These are phyloP conservation scores for Etheostoma perlongum DNA, from an alignment of 2,797 vertebrate genomes.

Conservation along the genomic window DNA sequence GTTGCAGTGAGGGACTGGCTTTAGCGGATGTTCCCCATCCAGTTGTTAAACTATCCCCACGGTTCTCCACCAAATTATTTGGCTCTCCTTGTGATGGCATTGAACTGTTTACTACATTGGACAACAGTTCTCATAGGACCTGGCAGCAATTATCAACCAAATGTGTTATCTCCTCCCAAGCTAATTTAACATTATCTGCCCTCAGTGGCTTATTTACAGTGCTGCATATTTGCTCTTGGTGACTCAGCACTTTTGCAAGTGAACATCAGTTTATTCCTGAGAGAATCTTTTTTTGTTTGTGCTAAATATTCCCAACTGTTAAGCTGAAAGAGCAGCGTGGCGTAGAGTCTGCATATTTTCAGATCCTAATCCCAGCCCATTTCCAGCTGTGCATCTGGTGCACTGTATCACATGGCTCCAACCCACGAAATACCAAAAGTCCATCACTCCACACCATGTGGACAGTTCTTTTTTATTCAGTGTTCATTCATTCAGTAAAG, in stretches of 20 bases:
- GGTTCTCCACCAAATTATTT: conserved; percentile 62
- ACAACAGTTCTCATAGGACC: conserved; percentile 61
- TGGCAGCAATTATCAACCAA: conserved; percentile 62
- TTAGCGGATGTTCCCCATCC: conserved; percentile 46
- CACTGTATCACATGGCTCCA: conserved; percentile 44
- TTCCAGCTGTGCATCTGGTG: conserved; percentile 53
- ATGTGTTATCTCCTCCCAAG: conserved; percentile 61
- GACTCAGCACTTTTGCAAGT: conserved; percentile 52
- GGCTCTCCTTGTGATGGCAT: conserved; percentile 66
- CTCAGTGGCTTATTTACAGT: conserved; percentile 62
- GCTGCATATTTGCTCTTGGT: conserved; percentile 38
- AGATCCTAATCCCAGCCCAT: conserved; percentile 40
- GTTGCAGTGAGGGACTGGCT: conserved; percentile 35
- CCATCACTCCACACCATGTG: conserved; percentile 43
- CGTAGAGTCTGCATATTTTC: conserved; percentile 31
- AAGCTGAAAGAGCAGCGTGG: conserved; percentile 35
- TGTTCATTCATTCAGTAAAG: conserved; percentile 34
- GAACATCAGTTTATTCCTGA: conserved; percentile 37
- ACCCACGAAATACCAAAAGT: conserved; percentile 43
- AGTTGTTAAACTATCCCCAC: conserved; percentile 61
- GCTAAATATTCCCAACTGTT: conserved; percentile 20
- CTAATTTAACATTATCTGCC: conserved; percentile 55
- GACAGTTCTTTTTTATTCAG: conserved; percentile 15
- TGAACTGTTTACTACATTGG: conserved; percentile 51
- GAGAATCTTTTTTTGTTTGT: conserved; percentile 26